Percentiles rank a stretch among this genome's conserved stretches.
These are phyloP conservation scores for Cryptoblepharus egeriae DNA, from an alignment of 2,797 vertebrate species.

Conservation along the genomic window DNA sequence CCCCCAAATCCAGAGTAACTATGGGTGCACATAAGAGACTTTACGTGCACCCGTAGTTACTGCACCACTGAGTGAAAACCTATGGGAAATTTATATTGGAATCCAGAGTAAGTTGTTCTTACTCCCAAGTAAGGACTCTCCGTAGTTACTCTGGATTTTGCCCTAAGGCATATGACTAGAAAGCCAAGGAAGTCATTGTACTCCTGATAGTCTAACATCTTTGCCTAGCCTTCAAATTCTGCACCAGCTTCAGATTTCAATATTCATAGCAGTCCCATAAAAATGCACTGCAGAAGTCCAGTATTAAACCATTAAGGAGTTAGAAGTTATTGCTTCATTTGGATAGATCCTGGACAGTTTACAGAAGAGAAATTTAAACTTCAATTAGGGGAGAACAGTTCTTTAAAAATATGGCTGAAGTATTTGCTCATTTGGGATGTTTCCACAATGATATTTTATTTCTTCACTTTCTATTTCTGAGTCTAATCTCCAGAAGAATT, in stretches of 20 bases:
- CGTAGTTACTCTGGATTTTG: too few species aligned
- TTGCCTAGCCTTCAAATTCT: not conserved
- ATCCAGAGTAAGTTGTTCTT: too few species aligned
- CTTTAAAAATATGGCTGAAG: too few species aligned
- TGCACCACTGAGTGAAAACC: too few species aligned
- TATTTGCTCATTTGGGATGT: too few species aligned
- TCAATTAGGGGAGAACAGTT: too few species aligned
- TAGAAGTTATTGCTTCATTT: not conserved
- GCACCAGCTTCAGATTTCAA: not conserved
- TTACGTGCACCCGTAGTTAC: too few species aligned
- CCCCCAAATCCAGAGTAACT: too few species aligned
- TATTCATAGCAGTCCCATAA: not conserved
- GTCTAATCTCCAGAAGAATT: slow-evolving; percentile 3
- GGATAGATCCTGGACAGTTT: not conserved
- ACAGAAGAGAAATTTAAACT: not conserved
- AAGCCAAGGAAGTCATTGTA: not conserved
- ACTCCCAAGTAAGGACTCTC: too few species aligned
- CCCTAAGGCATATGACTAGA: not conserved
- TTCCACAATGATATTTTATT: not conserved
- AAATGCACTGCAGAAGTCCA: not conserved
- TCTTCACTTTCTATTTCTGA: not conserved
- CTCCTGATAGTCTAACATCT: not conserved
- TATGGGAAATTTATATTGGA: too few species aligned
- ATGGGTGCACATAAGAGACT: too few species aligned
- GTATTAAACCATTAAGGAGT: too few species aligned